Conservation (phyloP, 1,140 invertebrate genomes). For the Pseudomyrmex flavicornis region DNA sequence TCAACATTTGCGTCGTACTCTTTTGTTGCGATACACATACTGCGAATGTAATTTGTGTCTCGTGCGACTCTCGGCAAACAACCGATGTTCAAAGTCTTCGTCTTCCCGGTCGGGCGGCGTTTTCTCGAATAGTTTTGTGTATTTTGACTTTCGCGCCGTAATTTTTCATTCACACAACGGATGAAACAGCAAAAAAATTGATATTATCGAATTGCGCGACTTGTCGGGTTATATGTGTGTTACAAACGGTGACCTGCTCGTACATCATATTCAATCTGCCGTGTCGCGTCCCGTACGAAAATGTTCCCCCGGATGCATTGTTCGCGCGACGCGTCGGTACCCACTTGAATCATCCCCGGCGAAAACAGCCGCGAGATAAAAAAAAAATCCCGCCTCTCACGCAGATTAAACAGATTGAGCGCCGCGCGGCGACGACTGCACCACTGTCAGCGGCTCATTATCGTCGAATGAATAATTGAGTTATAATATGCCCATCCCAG, state of each 20-base stretch:
- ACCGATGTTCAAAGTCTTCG: slow-evolving; percentile 6
- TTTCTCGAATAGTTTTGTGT: neutral
- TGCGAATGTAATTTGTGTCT: neutral
- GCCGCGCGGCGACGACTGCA: slow-evolving; percentile 22
- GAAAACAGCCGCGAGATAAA: slow-evolving; percentile 38
- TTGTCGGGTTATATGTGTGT: slow-evolving; percentile 11
- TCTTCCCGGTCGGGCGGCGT: neutral
- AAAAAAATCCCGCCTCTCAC: slow-evolving; percentile 28
- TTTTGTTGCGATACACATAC: neutral
- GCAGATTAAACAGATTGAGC: slow-evolving; percentile 25
- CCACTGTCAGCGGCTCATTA: slow-evolving; percentile 52
- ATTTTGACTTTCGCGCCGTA: slow-evolving; percentile 17
- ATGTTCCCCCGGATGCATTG: slow-evolving; percentile 27
- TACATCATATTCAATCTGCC: slow-evolving; percentile 28
- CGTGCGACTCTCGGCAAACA: neutral
- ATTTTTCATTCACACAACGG: neutral
- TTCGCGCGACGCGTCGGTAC: neutral
- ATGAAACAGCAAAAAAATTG: slow-evolving; percentile 6
- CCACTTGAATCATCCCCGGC: slow-evolving; percentile 28
- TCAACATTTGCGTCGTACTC: neutral
- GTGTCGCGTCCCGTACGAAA: slow-evolving; percentile 1
- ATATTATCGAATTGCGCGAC: slow-evolving; percentile 29
- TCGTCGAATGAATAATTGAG: slow-evolving; percentile 54
- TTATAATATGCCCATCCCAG: slow-evolving; percentile 45
- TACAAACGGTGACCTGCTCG: neutral